A percentile compares a stretch with the other conserved stretches of the same genome.
Evolutionary conservation across 2,888 invertebrate species (phyloP).

Genomic region (Theristus sp.): DNA sequence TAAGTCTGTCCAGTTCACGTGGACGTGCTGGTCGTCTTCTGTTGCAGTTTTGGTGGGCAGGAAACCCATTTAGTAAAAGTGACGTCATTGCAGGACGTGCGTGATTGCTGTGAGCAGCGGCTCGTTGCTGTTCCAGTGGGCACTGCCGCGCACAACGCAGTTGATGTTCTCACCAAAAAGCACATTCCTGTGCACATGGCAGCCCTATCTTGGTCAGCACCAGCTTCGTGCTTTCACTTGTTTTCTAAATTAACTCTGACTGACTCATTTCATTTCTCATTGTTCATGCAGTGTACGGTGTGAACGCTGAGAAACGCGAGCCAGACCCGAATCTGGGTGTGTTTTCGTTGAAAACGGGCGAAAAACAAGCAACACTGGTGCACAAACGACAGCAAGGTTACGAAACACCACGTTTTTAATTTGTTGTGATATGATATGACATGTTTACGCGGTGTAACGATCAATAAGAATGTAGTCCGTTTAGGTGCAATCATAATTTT

Average conservation of each 20-base stretch:
- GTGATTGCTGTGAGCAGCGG: not conserved
- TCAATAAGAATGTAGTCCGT: too few relatives aligned
- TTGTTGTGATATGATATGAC: too few relatives aligned
- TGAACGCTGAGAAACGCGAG: conserved; percentile 12
- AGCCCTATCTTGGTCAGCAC: conserved; percentile 14
- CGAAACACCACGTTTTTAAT: too few relatives aligned
- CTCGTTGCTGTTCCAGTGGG: not conserved
- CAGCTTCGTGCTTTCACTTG: not conserved
- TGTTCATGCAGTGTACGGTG: conserved; percentile 4
- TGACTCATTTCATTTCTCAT: not conserved
- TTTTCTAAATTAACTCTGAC: not conserved
- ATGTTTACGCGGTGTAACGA: too few relatives aligned
- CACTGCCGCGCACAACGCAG: conserved; percentile 16
- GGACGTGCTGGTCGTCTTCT: too few relatives aligned
- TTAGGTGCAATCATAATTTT: too few relatives aligned
- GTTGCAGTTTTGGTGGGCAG: too few relatives aligned
- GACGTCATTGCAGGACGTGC: not conserved
- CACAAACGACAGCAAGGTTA: conserved; percentile 4
- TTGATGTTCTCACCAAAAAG: conserved; percentile 24
- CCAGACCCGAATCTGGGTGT: conserved; percentile 24
- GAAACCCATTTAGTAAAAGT: too few relatives aligned
- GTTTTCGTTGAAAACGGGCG: conserved; percentile 12
- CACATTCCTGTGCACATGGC: conserved; percentile 18
- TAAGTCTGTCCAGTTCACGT: too few relatives aligned
- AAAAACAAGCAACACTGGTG: conserved; percentile 2